A percentile compares a stretch with the other conserved stretches of the same genome.
Conservation (phyloP, 1,140 invertebrate genomes). For the Acromyrmex heyeri region DNA sequence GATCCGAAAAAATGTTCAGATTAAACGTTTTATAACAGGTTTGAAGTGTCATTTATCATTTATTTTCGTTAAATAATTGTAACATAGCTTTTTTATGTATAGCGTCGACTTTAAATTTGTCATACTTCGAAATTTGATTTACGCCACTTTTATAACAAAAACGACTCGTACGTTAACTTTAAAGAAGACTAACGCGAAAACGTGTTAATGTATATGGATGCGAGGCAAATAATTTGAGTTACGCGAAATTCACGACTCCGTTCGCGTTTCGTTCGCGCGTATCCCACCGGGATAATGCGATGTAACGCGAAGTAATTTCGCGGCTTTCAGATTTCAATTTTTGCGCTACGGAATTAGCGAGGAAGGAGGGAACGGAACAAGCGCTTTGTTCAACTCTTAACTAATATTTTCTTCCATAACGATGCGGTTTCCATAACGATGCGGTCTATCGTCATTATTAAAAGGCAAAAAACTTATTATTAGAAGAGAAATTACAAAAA, state of each 20-base stretch:
- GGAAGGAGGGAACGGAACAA: background rate
- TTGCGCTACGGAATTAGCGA: slow-evolving; percentile 42
- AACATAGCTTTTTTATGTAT: background rate
- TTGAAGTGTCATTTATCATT: background rate
- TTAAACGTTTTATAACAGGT: background rate
- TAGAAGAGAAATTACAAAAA: background rate
- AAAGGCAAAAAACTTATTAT: background rate
- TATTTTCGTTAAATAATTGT: background rate
- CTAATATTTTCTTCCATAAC: slow-evolving; percentile 10
- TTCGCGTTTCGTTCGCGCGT: slow-evolving; percentile 47
- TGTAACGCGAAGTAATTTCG: slow-evolving; percentile 59
- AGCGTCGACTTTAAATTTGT: background rate
- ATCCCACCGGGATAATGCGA: slow-evolving; percentile 50
- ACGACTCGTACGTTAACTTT: slow-evolving; percentile 9
- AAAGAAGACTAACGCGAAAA: slow-evolving; percentile 36
- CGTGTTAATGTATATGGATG: slow-evolving; percentile 44
- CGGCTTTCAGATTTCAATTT: slow-evolving; percentile 57
- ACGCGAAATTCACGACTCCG: slow-evolving; percentile 47
- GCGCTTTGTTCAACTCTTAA: slow-evolving; percentile 25
- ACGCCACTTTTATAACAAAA: slow-evolving; percentile 25
- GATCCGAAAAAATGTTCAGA: background rate
- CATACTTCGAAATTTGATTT: slow-evolving; percentile 33
- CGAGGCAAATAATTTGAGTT: slow-evolving; percentile 56
- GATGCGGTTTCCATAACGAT: background rate
- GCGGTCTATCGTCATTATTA: background rate